Base-by-base conservation (phyloP, 2,888 invertebrate species). In the Emmelina monodactyla region DNA sequence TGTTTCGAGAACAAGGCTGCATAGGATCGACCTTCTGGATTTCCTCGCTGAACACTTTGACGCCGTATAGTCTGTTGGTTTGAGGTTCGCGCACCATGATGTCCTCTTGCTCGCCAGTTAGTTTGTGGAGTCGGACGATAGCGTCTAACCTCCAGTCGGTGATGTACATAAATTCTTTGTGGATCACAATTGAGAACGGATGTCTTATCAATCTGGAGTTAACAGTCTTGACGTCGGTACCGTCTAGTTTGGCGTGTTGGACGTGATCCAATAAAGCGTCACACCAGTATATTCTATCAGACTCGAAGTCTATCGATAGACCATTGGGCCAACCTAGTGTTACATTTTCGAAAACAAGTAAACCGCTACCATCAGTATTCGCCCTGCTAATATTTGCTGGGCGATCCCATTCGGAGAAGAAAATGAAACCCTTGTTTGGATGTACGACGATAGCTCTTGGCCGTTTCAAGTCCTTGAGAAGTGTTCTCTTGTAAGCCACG, bases 281-380 rank as follows among this genome's bases (percentile, higher is more conserved):
- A 55, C 96, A 97, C 97, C 98, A 98, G 68, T 97, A 98, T 0
- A 98, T 81, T 10, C 96, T 83, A 62, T 97, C 91, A 12, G 86
- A 85, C 22, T 84, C 84, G 56, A 92, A 94, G 68, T 98, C 98
- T 42, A 98, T 92, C 1, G 95, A 92, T 3, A 98, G 73, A 0
- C 97, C 97, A 62, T 98, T 98, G 0, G 98, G 98, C 97, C 97
- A 98, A 2, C 97, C 97, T 0, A 97, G 82, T 0, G 96, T 92
- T 0, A 95, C 86, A 55, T 94, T 92, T 46, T 90, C 88, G 58
- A 97, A 97, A 0, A 95, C 91, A 2, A 91, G 76, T 13, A 95
- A 79, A 46, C 91, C 91, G 1, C 86, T 88, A 2, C 97, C 98
- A 56, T 99, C 97, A 0, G 93, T 87, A 50, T 90, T 88, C 0